These are phyloP conservation scores for Dinothrombium tinctorium DNA, from an alignment of 1,140 invertebrate species.

Conservation along the genomic window DNA sequence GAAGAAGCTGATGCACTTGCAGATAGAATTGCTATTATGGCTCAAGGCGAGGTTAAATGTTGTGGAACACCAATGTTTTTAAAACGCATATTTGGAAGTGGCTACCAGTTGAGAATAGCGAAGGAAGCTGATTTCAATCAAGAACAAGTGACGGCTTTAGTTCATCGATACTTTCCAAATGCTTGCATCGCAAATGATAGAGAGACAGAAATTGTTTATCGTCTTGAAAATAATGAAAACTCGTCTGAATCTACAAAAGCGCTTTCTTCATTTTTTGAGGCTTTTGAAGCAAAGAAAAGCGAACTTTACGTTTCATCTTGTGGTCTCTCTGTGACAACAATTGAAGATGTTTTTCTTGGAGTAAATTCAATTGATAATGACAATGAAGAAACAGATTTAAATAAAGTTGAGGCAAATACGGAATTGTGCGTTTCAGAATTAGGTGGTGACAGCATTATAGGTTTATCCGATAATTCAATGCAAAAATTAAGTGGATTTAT, in stretches of 20 bases:
- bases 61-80: constrained; percentile 29
- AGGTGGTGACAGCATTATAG: too few relatives aligned
- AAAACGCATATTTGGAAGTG: constrained; percentile 24
- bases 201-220: neutral
- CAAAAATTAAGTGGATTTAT: too few relatives aligned
- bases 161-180: neutral
- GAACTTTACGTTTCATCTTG: constrained; percentile 41
- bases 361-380: too few relatives aligned
- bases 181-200: neutral
- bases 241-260: too few relatives aligned
- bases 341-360: constrained; percentile 68
- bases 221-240: neutral
- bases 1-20: constrained; percentile 65
- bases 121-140: constrained; percentile 9
- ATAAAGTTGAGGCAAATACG: too few relatives aligned
- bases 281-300: constrained; percentile 32
- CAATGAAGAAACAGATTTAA: too few relatives aligned
- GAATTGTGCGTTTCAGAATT: too few relatives aligned
- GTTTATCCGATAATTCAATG: too few relatives aligned
- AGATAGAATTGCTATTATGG: constrained; percentile 31
- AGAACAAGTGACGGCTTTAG: neutral
- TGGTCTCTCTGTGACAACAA: constrained; percentile 50
- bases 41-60: constrained; percentile 27
- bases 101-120: constrained; percentile 15
- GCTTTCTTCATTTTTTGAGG: constrained; percentile 28